Conservation (phyloP, 2,888 invertebrate genomes). For the Ormyrus rosae region DNA sequence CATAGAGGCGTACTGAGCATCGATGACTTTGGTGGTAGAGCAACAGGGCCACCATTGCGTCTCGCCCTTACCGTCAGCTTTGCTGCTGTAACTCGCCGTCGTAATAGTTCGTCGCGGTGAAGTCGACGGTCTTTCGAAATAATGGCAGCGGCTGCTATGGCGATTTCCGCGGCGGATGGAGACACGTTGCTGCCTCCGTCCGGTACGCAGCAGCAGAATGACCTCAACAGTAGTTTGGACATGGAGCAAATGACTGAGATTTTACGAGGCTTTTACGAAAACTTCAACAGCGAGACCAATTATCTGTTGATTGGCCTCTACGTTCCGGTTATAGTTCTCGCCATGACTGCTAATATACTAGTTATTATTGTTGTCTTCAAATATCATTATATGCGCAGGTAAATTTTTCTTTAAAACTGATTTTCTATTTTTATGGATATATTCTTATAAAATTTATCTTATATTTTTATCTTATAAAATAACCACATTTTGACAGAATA, state of each 20-base stretch:
- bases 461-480: no score
- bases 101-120: no score
- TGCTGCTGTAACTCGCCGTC: no score
- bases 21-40: no score
- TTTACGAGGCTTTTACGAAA: constrained; percentile 62
- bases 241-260: constrained; percentile 60
- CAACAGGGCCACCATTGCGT: no score
- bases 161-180: no score
- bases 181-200: no score
- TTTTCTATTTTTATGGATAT: no score
- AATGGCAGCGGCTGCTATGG: neutral
- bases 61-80: no score
- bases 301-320: constrained; percentile 80
- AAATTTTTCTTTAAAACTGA: constrained; percentile 46
- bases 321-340: constrained; percentile 80
- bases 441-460: no score
- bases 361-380: constrained; percentile 83
- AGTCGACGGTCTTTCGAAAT: neutral
- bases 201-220: neutral
- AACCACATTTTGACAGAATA: no score
- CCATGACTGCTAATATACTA: constrained; percentile 81
- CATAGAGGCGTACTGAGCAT: no score
- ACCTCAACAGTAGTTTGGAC: constrained; percentile 55
- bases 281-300: constrained; percentile 63
- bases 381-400: constrained; percentile 84